Percentiles rank a stretch among this genome's conserved stretches.
These are phyloP conservation scores for Crotalus tigris DNA, from an alignment of 2,113 vertebrate genomes.

Conservation along the genomic window DNA sequence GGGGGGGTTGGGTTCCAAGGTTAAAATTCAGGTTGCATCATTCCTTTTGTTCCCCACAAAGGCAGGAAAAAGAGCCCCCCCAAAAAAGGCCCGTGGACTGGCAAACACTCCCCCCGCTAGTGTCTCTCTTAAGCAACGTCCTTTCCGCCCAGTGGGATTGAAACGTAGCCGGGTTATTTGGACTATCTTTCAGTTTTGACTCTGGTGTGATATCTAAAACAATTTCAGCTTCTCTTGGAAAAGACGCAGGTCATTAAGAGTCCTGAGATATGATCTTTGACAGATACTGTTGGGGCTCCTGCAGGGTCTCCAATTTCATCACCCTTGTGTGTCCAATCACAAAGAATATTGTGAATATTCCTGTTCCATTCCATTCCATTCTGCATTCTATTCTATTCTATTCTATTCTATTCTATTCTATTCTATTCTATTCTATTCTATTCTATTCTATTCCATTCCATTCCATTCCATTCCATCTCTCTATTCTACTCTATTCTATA, in stretches of 20 bases:
- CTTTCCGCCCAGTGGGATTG: not conserved
- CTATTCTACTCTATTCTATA: no score
- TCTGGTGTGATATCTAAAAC: not conserved
- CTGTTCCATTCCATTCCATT: no score
- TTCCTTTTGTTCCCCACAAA: not conserved
- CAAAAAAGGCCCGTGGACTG: not conserved
- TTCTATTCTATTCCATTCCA: no score
- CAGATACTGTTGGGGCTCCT: not conserved
- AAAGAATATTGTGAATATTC: no score
- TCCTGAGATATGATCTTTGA: not conserved
- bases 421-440: no score
- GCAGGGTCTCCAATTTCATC: not conserved
- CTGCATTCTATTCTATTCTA: no score
- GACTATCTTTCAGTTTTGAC: constrained; percentile 12
- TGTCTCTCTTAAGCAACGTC: not conserved
- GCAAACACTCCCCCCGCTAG: not conserved
- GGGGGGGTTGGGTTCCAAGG: no score
- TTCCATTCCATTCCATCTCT: no score
- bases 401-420: no score
- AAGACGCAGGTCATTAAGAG: not conserved
- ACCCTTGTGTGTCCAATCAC: not conserved
- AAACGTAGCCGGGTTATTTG: not conserved
- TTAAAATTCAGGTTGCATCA: not conserved
- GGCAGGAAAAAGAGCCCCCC: not conserved
- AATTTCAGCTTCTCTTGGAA: not conserved